Evolutionary conservation across 1,140 invertebrate genomes (phyloP).

Genomic region (Dendrolimus punctatus): DNA sequence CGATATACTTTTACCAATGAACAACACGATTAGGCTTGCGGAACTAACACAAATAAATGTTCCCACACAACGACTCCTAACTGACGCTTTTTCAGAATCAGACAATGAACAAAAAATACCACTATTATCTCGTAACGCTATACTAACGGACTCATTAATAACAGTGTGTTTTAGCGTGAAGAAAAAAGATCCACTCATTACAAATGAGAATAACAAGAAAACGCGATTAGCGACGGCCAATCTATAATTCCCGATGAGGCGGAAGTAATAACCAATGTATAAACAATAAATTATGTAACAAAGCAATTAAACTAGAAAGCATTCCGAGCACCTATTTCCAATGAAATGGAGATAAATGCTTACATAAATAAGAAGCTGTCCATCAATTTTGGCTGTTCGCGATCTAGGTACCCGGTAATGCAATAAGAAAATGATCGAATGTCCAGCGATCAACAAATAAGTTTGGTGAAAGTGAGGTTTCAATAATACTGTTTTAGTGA

Average conservation of each 20-base stretch:
- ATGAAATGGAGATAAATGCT: slow-evolving; percentile 31
- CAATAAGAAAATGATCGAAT: slow-evolving; percentile 34
- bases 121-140: too few species aligned
- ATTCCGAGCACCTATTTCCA: slow-evolving; percentile 4
- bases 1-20: slow-evolving; percentile 35
- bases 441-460: slow-evolving; percentile 31
- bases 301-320: slow-evolving; percentile 19
- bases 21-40: slow-evolving; percentile 13
- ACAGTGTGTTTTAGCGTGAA: too few species aligned
- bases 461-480: slow-evolving; percentile 54
- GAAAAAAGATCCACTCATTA: not conserved
- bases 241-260: slow-evolving; percentile 10
- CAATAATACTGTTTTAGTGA: slow-evolving; percentile 40
- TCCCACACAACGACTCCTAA: too few species aligned
- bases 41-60: too few species aligned
- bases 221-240: too few species aligned
- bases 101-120: too few species aligned
- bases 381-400: slow-evolving; percentile 46
- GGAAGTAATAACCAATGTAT: slow-evolving; percentile 11
- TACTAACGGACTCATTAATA: too few species aligned
- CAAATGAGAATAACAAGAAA: not conserved
- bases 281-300: slow-evolving; percentile 17
- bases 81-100: too few species aligned
- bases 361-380: slow-evolving; percentile 46
- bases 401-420: slow-evolving; percentile 11